A percentile compares a stretch with the other conserved stretches of the same genome.
phyloP scores from a whole-genome alignment of 2,113 vertebrate genomes.

The Oenanthe oenanthe region DNA sequence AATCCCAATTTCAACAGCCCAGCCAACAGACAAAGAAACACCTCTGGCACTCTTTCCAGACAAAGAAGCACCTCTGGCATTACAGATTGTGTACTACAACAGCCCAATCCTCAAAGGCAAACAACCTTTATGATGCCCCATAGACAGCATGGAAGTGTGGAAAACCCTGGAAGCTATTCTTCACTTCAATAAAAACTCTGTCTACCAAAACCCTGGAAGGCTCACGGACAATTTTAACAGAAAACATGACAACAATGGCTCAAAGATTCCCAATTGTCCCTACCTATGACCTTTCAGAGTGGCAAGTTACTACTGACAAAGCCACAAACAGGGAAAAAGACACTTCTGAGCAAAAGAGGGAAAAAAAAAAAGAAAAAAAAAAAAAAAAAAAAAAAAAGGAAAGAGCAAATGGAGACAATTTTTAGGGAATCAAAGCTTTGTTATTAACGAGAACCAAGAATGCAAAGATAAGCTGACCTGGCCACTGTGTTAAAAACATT shows the following conservation, averaged over 20 bases:
- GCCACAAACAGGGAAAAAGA: background rate
- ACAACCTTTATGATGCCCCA: background rate
- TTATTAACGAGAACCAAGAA: background rate
- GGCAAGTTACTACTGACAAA: background rate
- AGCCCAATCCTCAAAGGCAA: background rate
- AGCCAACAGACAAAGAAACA: background rate
- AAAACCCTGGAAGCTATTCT: background rate
- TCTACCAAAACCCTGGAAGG: background rate
- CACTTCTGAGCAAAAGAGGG: background rate
- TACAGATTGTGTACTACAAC: background rate
- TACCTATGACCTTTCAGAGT: background rate
- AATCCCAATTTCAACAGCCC: background rate
- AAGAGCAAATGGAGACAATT: background rate
- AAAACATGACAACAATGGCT: background rate
- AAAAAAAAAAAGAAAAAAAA: background rate
- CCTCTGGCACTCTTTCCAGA: background rate
- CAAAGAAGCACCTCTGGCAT: background rate
- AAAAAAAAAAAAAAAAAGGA: background rate
- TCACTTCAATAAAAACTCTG: background rate
- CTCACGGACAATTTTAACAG: background rate
- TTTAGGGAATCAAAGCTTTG: background rate
- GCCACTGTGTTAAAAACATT: background rate
- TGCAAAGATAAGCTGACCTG: background rate
- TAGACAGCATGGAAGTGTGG: rapidly evolving
- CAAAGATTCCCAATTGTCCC: background rate